Conservation (phyloP, 92 coral and sea anemone species). For the Porites lobata region DNA sequence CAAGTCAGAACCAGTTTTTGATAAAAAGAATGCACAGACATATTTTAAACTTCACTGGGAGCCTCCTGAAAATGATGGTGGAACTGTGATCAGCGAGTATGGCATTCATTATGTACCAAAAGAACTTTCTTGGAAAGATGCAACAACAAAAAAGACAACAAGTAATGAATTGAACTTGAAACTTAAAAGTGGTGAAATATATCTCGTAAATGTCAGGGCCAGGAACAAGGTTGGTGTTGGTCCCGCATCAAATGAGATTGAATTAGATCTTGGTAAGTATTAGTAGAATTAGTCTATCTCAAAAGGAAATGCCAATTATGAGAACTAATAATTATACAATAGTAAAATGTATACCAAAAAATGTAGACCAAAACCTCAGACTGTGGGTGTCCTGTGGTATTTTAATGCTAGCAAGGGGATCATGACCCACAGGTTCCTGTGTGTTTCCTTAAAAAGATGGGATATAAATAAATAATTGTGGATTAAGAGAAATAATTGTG, state of each 20-base stretch:
- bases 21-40: slow-evolving; percentile 17
- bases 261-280: slow-evolving; percentile 55
- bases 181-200: slow-evolving; percentile 53
- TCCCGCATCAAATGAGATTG: slow-evolving; percentile 59
- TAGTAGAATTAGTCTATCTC: not conserved
- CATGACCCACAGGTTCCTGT: too few relatives aligned
- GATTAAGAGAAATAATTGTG: too few relatives aligned
- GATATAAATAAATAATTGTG: too few relatives aligned
- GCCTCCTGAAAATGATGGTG: slow-evolving; percentile 62
- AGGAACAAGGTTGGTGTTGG: slow-evolving; percentile 71
- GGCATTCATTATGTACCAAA: slow-evolving; percentile 54
- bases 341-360: too few relatives aligned
- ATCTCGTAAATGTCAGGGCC: slow-evolving; percentile 63
- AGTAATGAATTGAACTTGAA: slow-evolving; percentile 20
- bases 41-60: slow-evolving; percentile 56
- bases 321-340: too few relatives aligned
- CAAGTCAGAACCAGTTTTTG: slow-evolving; percentile 40
- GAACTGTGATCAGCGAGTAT: slow-evolving; percentile 48
- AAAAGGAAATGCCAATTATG: too few relatives aligned
- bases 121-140: slow-evolving; percentile 62
- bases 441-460: too few relatives aligned
- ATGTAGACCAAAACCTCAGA: too few relatives aligned
- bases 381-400: too few relatives aligned
- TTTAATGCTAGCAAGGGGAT: too few relatives aligned
- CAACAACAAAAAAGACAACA: slow-evolving; percentile 37